These are phyloP conservation scores for Opisthocomus hoazin DNA, from an alignment of 2,113 vertebrate genomes.

Conservation along the genomic window DNA sequence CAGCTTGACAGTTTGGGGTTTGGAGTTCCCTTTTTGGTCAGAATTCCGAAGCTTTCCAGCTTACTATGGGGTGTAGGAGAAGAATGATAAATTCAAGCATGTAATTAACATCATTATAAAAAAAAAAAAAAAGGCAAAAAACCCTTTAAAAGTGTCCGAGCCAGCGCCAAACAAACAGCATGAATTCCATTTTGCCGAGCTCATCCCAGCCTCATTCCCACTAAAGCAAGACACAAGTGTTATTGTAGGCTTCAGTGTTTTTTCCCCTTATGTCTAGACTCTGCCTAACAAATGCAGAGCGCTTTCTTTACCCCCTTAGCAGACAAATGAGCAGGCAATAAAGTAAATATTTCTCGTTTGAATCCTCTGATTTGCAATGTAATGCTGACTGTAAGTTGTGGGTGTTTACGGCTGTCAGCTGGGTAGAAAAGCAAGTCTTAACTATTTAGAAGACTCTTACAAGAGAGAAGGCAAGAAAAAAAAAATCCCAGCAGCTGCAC, in stretches of 20 bases:
- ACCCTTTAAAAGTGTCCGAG: neutral
- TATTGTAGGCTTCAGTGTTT: slow-evolving; percentile 44
- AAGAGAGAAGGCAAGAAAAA: neutral
- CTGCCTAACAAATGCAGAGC: slow-evolving; percentile 38
- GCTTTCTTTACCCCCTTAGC: neutral
- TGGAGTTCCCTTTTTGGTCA: neutral
- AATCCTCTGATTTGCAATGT: slow-evolving; percentile 30
- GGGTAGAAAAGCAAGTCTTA: neutral
- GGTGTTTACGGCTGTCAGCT: slow-evolving; percentile 12
- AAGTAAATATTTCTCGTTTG: slow-evolving; percentile 53
- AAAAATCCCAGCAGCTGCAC: neutral
- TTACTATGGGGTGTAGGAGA: neutral
- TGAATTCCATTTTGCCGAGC: slow-evolving; percentile 39
- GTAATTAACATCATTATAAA: neutral
- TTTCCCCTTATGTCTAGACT: slow-evolving; percentile 43
- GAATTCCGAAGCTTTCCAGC: neutral
- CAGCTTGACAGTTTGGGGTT: neutral
- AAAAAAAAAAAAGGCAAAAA: neutral
- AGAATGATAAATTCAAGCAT: slow-evolving; percentile 3
- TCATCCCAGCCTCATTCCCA: slow-evolving; percentile 49
- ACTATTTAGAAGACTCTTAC: neutral
- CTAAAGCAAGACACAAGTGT: slow-evolving; percentile 48
- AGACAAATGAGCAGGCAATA: slow-evolving; percentile 40
- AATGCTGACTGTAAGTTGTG: slow-evolving; percentile 35
- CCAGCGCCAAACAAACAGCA: slow-evolving; percentile 41